phyloP scores from a whole-genome alignment of 92 coral and sea anemone species.

The Zoanthus sansibaricus region DNA sequence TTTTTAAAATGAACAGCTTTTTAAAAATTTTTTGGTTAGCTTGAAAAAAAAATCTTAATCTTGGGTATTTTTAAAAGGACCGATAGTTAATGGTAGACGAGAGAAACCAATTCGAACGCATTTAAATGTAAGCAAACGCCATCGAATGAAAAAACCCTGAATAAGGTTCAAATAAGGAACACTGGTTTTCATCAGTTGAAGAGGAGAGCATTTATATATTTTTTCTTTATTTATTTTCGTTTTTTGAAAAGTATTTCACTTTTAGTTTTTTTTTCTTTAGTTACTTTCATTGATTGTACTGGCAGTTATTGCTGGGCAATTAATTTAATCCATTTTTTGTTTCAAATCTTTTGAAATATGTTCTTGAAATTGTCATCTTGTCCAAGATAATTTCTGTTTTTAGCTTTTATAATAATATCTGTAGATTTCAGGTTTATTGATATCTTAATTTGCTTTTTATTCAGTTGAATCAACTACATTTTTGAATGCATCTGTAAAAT shows the following conservation, averaged over 20 bases:
- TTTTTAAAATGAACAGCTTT: background rate
- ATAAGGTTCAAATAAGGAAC: background rate
- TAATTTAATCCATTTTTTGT: conserved; percentile 12
- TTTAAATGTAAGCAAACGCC: conserved; percentile 25
- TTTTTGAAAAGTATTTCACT: background rate
- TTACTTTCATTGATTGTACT: background rate
- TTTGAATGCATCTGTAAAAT: conserved; percentile 19
- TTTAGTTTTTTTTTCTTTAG: background rate
- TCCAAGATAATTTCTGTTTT: background rate
- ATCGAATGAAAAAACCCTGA: conserved; percentile 23
- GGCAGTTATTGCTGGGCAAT: background rate
- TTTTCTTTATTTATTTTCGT: background rate
- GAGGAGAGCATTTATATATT: background rate
- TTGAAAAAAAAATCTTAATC: background rate
- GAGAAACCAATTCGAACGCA: conserved; percentile 10
- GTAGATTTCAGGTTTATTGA: conserved; percentile 33
- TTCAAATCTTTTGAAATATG: conserved; percentile 31
- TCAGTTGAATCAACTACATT: background rate
- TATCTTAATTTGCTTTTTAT: conserved; percentile 34
- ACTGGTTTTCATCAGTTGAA: background rate
- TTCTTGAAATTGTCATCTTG: conserved; percentile 30
- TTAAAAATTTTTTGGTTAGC: background rate
- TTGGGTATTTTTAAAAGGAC: background rate
- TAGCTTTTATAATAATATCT: conserved; percentile 30
- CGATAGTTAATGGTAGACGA: conserved; percentile 11